These are phyloP conservation scores for Phenganax stokvisi DNA, from an alignment of 92 coral and sea anemone genomes.

Conservation along the genomic window DNA sequence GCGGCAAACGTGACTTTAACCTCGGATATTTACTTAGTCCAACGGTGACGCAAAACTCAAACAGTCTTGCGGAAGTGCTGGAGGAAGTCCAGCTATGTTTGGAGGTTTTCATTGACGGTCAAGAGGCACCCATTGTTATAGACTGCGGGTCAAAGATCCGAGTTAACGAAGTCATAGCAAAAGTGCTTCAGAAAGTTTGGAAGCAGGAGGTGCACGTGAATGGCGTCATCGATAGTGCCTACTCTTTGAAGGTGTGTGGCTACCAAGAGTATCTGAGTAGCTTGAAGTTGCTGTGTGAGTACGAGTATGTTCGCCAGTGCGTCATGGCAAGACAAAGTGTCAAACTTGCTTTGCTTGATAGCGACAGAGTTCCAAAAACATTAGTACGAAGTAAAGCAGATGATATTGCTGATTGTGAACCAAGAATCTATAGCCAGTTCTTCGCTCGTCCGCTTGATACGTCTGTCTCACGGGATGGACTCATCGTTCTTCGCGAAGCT, in stretches of 20 bases:
- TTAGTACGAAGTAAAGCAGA: constrained; percentile 72
- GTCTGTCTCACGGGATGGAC: constrained; percentile 80
- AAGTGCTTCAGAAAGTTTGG: constrained; percentile 60
- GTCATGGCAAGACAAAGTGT: constrained; percentile 63
- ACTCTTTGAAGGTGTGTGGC: constrained; percentile 86
- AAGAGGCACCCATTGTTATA: constrained; percentile 64
- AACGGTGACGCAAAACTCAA: constrained; percentile 60
- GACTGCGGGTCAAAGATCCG: constrained; percentile 58
- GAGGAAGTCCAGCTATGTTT: constrained; percentile 18
- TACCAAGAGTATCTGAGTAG: constrained; percentile 77
- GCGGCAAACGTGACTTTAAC: constrained; percentile 62
- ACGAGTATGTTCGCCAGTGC: constrained; percentile 83
- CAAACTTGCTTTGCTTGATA: constrained; percentile 74
- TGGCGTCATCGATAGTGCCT: constrained; percentile 47
- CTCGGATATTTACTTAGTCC: constrained; percentile 89
- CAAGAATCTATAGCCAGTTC: constrained; percentile 83
- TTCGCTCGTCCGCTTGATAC: constrained; percentile 81
- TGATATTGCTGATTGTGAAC: constrained; percentile 61
- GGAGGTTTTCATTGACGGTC: constrained; percentile 47
- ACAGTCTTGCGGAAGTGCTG: constrained; percentile 1
- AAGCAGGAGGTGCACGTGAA: constrained; percentile 46
- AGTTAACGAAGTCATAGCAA: constrained; percentile 60
- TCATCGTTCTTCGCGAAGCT: constrained; percentile 72
- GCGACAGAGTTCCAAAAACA: constrained; percentile 70
- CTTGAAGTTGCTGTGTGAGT: constrained; percentile 69